Conservation (phyloP, 2,888 invertebrate genomes). For the Eupithecia centaureata region DNA sequence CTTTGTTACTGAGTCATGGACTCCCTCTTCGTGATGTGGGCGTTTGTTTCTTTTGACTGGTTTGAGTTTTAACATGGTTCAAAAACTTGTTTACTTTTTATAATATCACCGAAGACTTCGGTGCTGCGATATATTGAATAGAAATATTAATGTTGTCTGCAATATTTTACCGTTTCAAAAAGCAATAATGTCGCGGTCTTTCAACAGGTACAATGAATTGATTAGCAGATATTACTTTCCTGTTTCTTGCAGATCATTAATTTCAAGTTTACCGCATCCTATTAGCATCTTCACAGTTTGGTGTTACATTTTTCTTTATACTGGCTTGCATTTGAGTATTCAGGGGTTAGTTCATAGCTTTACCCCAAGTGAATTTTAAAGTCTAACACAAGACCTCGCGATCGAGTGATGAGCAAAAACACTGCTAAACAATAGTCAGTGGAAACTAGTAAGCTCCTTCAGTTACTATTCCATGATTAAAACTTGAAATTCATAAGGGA, state of each 20-base stretch:
- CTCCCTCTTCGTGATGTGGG: conserved; percentile 16
- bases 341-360: too few relatives aligned
- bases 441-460: background rate
- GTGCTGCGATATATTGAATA: background rate
- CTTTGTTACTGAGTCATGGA: conserved; percentile 31
- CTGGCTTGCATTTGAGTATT: background rate
- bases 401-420: too few relatives aligned
- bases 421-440: background rate
- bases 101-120: background rate
- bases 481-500: too few relatives aligned
- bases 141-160: background rate
- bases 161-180: background rate
- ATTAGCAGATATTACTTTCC: conserved; percentile 2
- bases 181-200: conserved; percentile 1
- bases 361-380: background rate
- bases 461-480: background rate
- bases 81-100: background rate
- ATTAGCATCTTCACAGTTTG: background rate
- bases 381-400: background rate
- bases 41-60: conserved; percentile 13
- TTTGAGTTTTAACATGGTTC: conserved; percentile 1
- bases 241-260: background rate
- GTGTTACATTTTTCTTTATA: background rate
- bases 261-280: background rate
- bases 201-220: background rate